Percentiles rank a stretch among this genome's conserved stretches.
Conservation (phyloP, 2,888 invertebrate species). For the Spisula subtruncata region DNA sequence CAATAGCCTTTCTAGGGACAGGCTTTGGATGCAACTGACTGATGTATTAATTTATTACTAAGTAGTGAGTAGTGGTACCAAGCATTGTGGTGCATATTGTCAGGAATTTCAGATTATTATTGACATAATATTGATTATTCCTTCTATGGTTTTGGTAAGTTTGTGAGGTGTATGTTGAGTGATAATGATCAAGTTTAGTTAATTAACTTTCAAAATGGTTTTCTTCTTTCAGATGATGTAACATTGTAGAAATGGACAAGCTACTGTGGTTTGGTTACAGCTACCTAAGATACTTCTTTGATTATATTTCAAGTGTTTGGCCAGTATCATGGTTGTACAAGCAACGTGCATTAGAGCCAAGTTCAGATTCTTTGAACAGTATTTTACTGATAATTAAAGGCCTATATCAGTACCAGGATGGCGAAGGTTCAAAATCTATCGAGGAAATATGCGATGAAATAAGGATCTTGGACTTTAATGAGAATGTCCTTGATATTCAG, state of each 20-base stretch:
- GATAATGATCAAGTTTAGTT: no score
- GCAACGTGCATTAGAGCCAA: conserved; percentile 61
- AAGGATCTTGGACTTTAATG: conserved; percentile 72
- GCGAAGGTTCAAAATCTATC: conserved; percentile 24
- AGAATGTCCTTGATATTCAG: conserved; percentile 84
- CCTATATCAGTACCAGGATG: conserved; percentile 63
- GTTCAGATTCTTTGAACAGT: conserved; percentile 67
- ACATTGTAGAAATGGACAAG: conserved; percentile 56
- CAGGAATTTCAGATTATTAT: no score
- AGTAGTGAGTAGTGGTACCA: no score
- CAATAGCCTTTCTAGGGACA: no score
- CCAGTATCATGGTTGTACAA: conserved; percentile 76
- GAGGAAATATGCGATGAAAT: conserved; percentile 65
- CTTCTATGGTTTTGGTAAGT: no score
- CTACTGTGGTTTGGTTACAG: conserved; percentile 72
- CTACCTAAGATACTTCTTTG: conserved; percentile 74
- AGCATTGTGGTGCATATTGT: no score
- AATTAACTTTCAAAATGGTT: background rate
- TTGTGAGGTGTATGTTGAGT: no score
- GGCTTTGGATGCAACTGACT: no score
- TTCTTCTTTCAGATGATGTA: background rate
- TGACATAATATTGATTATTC: no score
- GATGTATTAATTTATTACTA: no score
- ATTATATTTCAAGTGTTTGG: conserved; percentile 76
- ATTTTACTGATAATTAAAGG: conserved; percentile 70